Evolutionary conservation across 2,888 invertebrate species (phyloP), one percentile per base, ranked within the genome.

Genomic region (Mimumesa dahlbomi): DNA sequence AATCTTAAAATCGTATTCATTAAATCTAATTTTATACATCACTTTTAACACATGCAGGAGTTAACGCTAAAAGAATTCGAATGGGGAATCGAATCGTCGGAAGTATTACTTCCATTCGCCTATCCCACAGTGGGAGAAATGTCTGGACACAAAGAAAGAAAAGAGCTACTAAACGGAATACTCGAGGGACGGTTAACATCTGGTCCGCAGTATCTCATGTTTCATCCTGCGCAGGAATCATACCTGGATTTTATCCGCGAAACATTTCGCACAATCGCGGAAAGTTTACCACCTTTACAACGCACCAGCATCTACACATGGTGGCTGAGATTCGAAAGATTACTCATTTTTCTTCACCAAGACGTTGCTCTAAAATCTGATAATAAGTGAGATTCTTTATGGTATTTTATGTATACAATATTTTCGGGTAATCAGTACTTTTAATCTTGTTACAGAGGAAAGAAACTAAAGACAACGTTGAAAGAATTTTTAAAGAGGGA

Each of bases 241-340:
- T 93, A 92, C 79, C 85, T 91, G 19, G 90, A 91, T 42, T 92
- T 92, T 76, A 82, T 93, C 0, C 86, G 91, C 18, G 88, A 90
- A 13, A 85, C 91, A 31, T 91, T 94, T 82, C 86, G 90, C 57
- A 90, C 90, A 40, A 91, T 92, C 69, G 90, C 91, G 13, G 90
- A 91, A 52, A 90, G 90, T 80, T 90, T 92, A 66, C 57, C 82
- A 1, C 4, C 75, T 14, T 83, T 85, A n/a, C 91, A 93, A 75
- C 86, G 90, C 70, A 91, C 91, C 1, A 91, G 92, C 5, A 90
- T 93, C 59, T 90, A 91, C n/a, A 79, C 93, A 6, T 91, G 94
- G 90, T 93, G 93, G 93, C 88, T 94, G 36, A 89, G 92, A 63
- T 93, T 93, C 77, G 92, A 93, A 83, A 90, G 93, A 21, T 82